Percentiles rank a stretch among this genome's conserved stretches.
phyloP scores from a whole-genome alignment of 2,888 invertebrate genomes.

The Eilema griseolum region DNA sequence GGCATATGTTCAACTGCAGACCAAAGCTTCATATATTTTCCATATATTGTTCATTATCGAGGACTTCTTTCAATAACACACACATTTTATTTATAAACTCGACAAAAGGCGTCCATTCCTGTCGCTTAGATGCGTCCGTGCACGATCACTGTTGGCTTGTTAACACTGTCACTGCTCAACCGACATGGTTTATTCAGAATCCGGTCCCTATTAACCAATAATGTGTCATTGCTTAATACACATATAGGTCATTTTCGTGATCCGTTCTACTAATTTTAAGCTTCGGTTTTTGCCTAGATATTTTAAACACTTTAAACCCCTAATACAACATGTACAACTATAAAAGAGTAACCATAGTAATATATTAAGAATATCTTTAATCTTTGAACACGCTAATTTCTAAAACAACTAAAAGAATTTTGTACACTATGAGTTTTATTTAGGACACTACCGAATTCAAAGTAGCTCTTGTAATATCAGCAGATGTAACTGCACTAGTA shows the following conservation, averaged over 20 bases:
- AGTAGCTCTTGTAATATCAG: not conserved
- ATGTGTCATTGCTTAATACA: conserved; percentile 57
- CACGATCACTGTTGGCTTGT: conserved; percentile 55
- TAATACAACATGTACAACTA: not conserved
- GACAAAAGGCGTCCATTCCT: conserved; percentile 2
- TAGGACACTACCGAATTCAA: not conserved
- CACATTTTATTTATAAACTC: conserved; percentile 29
- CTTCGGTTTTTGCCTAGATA: not conserved
- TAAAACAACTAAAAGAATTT: not conserved
- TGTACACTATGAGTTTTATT: not conserved
- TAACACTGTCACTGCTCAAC: conserved; percentile 48
- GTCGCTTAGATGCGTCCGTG: conserved; percentile 8
- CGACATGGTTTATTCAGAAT: conserved; percentile 52
- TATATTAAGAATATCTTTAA: not conserved
- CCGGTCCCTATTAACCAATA: conserved; percentile 51
- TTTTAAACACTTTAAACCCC: not conserved
- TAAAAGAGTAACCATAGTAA: no score
- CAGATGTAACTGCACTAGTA: not conserved
- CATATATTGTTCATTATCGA: not conserved
- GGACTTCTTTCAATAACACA: not conserved
- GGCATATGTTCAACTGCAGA: no score
- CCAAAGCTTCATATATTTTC: not conserved
- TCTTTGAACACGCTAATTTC: not conserved
- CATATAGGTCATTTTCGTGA: conserved; percentile 45
- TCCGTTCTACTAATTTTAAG: conserved; percentile 4